Evolutionary conservation across 2,797 vertebrate genomes (phyloP), one percentile per base, ranked within the genome.

Genomic region (Epinephelus awoara): DNA sequence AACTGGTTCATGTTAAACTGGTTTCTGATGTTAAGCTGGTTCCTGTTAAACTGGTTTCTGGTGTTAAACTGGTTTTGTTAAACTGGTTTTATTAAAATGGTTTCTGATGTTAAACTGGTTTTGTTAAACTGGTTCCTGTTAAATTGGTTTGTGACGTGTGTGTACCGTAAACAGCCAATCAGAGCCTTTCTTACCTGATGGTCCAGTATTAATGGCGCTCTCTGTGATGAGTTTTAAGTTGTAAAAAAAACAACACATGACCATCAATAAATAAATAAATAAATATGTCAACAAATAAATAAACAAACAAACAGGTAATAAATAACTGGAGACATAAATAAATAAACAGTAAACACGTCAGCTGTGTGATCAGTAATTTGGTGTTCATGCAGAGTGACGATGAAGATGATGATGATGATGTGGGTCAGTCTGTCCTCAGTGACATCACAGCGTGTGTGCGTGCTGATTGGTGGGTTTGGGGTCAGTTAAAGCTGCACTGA

Each of bases 391-490:
- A 42, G 42, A 69, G 29, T 2, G 63, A 57, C 21, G 21, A 47
- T 15, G 46, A 47, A 5, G 46, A 13, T 55, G 66, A 75, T 3
- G 63, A 57, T 27, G 38, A 47, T 6, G 46, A 47, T 46, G 38
- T 44, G 9, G 11, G 2, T 42, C 40, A 2, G 42, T 57, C 49
- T 13, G 29, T 18, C 7, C 3, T 44, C 74, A 74, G 86, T 86
- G 85, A 83, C 79, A 67, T 85, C 82, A 84, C 40, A 69, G 69
- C 1, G 10, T 54, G 77, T 62, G 73, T 70, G 80, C 1, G 13
- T 82, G 67, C 72, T 83, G 72, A 87, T 86, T 84, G 84, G 75
- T 76, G 2, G 1, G 29, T 74, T 69, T 61, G 62, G 72, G 47
- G 12, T 76, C 29, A 6, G 52, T 62, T 76, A 72, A 79, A 83